Conservation (phyloP, 2,113 vertebrate species). For the Eublepharis macularius region DNA sequence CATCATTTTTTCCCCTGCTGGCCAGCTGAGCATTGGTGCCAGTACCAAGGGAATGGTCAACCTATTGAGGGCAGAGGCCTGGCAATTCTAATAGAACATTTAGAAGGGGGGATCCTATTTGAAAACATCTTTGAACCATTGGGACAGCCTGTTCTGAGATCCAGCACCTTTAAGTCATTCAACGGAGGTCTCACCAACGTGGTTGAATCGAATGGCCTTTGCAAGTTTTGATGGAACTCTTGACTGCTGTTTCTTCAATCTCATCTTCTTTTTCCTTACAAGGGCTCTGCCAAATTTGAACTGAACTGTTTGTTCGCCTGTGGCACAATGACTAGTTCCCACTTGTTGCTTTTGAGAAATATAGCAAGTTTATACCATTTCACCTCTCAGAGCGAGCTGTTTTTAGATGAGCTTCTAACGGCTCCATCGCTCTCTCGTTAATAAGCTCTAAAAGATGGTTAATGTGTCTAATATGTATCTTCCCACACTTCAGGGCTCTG, state of each 20-base stretch:
- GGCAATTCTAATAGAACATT: too few relatives aligned
- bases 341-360: slow-evolving; percentile 44
- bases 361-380: slow-evolving; percentile 19
- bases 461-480: slow-evolving; percentile 40
- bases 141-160: neutral
- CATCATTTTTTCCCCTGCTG: too few relatives aligned
- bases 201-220: neutral
- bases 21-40: too few relatives aligned
- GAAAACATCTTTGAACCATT: too few relatives aligned
- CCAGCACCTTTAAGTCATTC: neutral
- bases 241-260: neutral
- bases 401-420: slow-evolving; percentile 50
- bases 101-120: too few relatives aligned
- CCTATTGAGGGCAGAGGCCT: too few relatives aligned
- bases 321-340: slow-evolving; percentile 43
- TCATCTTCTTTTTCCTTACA: neutral
- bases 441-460: slow-evolving; percentile 55
- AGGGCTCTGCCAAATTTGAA: slow-evolving; percentile 32
- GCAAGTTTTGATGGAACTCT: neutral
- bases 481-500: slow-evolving; percentile 34
- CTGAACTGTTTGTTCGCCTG: slow-evolving; percentile 26
- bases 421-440: slow-evolving; percentile 35
- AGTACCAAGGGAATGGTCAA: too few relatives aligned
- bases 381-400: slow-evolving; percentile 32
- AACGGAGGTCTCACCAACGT: neutral